Evolutionary conservation across 2,888 invertebrate genomes (phyloP), one percentile per base, ranked within the genome.

Genomic region (Aleiodes testaceus): DNA sequence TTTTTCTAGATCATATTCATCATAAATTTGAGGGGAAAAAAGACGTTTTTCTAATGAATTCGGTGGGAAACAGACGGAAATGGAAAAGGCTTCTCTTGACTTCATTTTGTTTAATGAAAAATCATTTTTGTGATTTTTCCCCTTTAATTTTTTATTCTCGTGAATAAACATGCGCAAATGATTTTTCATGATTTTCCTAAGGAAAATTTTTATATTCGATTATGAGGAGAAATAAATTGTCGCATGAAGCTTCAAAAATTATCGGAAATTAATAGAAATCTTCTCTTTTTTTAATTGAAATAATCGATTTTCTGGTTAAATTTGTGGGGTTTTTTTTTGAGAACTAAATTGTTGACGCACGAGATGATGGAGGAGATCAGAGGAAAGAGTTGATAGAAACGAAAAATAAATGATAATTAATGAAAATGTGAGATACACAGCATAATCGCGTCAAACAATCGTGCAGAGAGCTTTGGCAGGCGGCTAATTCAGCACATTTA

Each of bases 401-500:
- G 11, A 53, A 20, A 20, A 53, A 53, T 4, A 53, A 47, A 47
- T 14, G 9, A 47, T 16, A 47, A 47, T 47, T 47, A 47, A 47
- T 47, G 14, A 14, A 47, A 47, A 47, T 16, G 12, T 11, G n/a
- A 16, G n/a, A 12, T 45, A 45, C 16, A 69, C 26, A 72, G 53
- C 53, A 36, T 77, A 79, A 81, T 81, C 79, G 81, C 80, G 81
- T 80, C 79, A 84, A 85, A 70, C 55, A 80, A 84, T 85, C 85
- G 85, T 85, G 85, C 85, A 85, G 77, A 81, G 74, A 78, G 81
- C 79, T 81, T 80, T 80, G 82, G 83, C 82, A 85, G 82, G 83
- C 85, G 80, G 80, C 82, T 82, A 77, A 72, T 55, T 53, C 47
- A 70, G 59, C 66, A 61, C 65, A 70, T 65, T 65, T 45, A 70